Conservation (phyloP, 2,888 invertebrate genomes). For the Anorthoa munda region DNA sequence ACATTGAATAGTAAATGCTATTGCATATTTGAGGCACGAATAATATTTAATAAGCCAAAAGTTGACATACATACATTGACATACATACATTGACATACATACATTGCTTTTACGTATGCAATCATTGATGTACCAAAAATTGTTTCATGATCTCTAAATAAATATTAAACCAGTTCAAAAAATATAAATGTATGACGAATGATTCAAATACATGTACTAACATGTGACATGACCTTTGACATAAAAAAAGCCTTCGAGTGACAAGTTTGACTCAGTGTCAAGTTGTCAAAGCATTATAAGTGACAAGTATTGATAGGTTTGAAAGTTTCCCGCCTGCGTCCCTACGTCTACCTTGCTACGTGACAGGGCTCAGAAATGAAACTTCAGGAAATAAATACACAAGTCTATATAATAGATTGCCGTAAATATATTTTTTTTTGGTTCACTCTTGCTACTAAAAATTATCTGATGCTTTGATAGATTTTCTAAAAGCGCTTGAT, state of each 20-base stretch:
- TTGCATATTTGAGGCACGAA: neutral
- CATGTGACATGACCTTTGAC: slow-evolving; percentile 2
- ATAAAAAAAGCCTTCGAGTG: neutral
- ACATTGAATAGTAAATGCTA: neutral
- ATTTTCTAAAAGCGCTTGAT: neutral
- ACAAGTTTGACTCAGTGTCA: slow-evolving; percentile 20
- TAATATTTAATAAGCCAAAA: neutral
- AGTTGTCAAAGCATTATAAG: slow-evolving; percentile 15
- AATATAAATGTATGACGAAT: neutral
- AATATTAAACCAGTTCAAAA: neutral
- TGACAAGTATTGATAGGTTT: slow-evolving; percentile 29
- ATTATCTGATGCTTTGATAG: neutral
- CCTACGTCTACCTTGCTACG: neutral
- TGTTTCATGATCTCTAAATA: neutral
- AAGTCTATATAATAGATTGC: neutral
- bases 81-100: no score
- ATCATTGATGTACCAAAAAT: neutral
- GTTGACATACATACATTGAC: no score
- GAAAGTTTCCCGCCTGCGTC: neutral
- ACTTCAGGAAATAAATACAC: neutral
- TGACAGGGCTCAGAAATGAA: neutral
- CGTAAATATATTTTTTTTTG: neutral
- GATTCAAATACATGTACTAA: neutral
- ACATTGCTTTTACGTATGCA: neutral
- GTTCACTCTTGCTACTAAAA: neutral